These are phyloP conservation scores for Premnoplex brunnescens DNA, from an alignment of 2,797 vertebrate genomes.

Conservation along the genomic window DNA sequence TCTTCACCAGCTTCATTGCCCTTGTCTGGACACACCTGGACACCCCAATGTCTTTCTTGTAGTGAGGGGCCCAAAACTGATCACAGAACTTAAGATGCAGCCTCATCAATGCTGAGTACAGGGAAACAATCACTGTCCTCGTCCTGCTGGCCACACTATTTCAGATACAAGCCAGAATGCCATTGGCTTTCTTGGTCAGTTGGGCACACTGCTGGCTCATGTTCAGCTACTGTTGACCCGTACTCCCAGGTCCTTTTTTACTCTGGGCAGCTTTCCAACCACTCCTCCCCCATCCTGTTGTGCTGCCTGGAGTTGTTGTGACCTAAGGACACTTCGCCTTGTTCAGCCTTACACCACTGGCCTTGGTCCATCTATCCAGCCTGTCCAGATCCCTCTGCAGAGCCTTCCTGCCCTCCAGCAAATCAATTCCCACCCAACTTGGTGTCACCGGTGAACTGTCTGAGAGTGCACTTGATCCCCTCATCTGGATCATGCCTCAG, in stretches of 20 bases:
- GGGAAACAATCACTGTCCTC: background rate
- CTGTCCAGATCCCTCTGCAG: background rate
- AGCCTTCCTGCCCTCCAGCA: background rate
- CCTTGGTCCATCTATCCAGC: background rate
- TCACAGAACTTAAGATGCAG: background rate
- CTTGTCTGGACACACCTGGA: background rate
- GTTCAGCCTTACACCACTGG: background rate
- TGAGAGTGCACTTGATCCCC: accelerated
- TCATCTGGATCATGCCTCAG: too few relatives aligned
- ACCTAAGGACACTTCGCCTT: background rate
- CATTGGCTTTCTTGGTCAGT: background rate
- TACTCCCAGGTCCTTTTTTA: background rate
- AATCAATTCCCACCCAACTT: background rate
- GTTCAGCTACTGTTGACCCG: background rate
- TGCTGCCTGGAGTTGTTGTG: background rate
- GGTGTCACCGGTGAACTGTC: background rate
- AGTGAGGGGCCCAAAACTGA: background rate
- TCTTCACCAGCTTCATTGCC: background rate
- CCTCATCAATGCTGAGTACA: too few relatives aligned
- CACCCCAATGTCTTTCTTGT: background rate
- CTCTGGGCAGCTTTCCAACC: background rate
- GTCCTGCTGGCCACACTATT: background rate
- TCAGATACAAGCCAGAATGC: background rate
- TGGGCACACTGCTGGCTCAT: background rate
- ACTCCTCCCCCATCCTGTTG: background rate